Conservation (phyloP, 2,888 invertebrate species). For the Diabrotica balteata region DNA sequence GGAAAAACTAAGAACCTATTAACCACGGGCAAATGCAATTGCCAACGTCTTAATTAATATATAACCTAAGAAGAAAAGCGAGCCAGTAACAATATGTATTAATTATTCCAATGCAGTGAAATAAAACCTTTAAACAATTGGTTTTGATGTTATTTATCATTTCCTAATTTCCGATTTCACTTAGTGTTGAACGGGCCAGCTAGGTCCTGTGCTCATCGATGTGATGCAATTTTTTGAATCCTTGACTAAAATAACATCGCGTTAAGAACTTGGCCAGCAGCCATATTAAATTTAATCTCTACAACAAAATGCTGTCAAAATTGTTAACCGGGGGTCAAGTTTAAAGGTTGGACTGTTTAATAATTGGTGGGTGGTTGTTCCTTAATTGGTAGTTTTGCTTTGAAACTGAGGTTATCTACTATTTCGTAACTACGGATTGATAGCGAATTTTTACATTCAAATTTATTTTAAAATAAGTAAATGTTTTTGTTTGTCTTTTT, state of each 20-base stretch:
- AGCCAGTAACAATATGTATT: no score
- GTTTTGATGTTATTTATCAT: no score
- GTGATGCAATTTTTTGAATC: conserved; percentile 31
- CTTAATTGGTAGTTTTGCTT: background rate
- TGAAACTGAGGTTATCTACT: background rate
- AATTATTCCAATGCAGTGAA: no score
- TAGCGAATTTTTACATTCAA: no score
- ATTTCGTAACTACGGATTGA: background rate
- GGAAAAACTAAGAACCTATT: no score
- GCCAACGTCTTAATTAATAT: no score
- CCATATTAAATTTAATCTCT: conserved; percentile 24
- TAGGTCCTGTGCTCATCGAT: conserved; percentile 1
- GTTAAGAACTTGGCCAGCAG: conserved; percentile 26
- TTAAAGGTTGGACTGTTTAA: conserved; percentile 32
- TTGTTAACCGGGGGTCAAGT: conserved; percentile 35
- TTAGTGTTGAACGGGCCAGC: background rate
- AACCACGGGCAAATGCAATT: no score
- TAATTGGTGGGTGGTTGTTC: conserved; percentile 18
- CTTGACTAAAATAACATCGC: conserved; percentile 31
- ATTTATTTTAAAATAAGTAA: no score
- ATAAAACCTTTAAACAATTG: no score
- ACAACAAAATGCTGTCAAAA: conserved; percentile 26
- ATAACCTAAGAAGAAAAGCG: no score
- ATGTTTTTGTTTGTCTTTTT: no score
- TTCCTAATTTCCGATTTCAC: no score